These are phyloP conservation scores for Drosophila bifasciata DNA, from an alignment of 1,140 invertebrate genomes.

Conservation along the genomic window DNA sequence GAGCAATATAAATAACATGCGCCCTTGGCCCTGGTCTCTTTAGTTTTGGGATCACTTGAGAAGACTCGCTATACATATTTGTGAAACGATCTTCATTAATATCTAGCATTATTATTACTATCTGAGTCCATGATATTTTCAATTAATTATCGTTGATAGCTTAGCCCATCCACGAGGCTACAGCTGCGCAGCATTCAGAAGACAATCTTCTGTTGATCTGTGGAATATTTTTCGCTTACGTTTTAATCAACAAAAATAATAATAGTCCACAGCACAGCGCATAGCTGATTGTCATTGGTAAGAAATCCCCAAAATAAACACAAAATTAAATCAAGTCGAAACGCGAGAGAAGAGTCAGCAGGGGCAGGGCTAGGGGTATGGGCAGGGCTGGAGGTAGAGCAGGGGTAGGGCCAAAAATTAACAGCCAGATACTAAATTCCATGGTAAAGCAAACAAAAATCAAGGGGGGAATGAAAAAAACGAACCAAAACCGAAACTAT, in stretches of 20 bases:
- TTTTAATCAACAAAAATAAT: slow-evolving; percentile 33
- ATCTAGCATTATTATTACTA: too few species aligned
- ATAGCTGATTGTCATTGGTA: slow-evolving; percentile 55
- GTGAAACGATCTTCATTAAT: too few species aligned
- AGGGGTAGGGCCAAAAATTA: slow-evolving; percentile 54
- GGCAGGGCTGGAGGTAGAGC: too few species aligned
- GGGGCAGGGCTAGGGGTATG: too few species aligned
- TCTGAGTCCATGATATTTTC: too few species aligned
- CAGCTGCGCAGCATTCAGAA: slow-evolving; percentile 9
- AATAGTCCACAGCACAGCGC: slow-evolving; percentile 14
- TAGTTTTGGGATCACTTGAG: too few species aligned
- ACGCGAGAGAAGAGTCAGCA: neutral
- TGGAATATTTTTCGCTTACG: slow-evolving; percentile 25
- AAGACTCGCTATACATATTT: too few species aligned
- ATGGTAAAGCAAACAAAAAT: slow-evolving; percentile 48
- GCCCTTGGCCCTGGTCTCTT: too few species aligned
- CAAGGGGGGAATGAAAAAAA: slow-evolving; percentile 9
- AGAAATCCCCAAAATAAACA: slow-evolving; percentile 35
- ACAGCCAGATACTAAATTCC: slow-evolving; percentile 67
- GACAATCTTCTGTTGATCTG: slow-evolving; percentile 15
- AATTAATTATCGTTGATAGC: too few species aligned
- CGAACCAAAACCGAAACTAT: neutral
- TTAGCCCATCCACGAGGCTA: neutral
- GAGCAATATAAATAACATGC: too few species aligned
- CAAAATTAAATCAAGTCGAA: neutral